Percentiles rank a stretch among this genome's conserved stretches.
These are phyloP conservation scores for Charina bottae DNA, from an alignment of 2,113 vertebrate species.

Conservation along the genomic window DNA sequence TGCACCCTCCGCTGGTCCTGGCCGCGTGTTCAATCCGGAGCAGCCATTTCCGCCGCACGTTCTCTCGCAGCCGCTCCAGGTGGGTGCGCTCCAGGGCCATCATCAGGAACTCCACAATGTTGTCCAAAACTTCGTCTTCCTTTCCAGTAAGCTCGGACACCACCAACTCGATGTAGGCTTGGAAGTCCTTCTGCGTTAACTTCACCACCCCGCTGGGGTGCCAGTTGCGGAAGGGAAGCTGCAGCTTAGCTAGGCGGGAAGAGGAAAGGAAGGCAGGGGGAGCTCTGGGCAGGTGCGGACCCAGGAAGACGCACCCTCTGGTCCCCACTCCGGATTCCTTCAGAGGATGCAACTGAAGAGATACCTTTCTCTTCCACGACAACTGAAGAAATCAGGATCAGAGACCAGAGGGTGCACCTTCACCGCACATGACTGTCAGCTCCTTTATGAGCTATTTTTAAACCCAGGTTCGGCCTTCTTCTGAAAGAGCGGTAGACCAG, in stretches of 20 bases:
- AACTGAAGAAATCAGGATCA: not conserved
- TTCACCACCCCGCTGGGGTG: conserved; percentile 58
- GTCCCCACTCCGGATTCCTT: not conserved
- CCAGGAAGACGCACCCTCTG: not conserved
- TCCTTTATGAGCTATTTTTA: too few species aligned
- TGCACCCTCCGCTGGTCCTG: conserved; percentile 57
- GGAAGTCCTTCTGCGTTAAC: conserved; percentile 70
- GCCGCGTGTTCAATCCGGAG: conserved; percentile 68
- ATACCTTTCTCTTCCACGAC: not conserved
- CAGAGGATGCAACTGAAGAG: not conserved
- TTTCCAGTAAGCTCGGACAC: conserved; percentile 64
- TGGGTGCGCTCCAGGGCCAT: conserved; percentile 46
- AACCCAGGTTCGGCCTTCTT: too few species aligned
- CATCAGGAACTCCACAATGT: conserved; percentile 74
- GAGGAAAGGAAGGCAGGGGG: conserved; percentile 7
- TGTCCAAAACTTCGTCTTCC: conserved; percentile 66
- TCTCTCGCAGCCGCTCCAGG: conserved; percentile 42
- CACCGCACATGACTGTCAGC: too few species aligned
- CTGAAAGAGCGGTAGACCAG: too few species aligned
- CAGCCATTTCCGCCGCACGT: conserved; percentile 74
- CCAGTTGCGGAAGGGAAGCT: conserved; percentile 53
- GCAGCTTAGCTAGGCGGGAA: conserved; percentile 43
- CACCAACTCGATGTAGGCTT: conserved; percentile 70
- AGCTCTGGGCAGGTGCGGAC: accelerated
- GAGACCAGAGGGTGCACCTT: not conserved